phyloP scores from a whole-genome alignment of 2,113 vertebrate genomes.

The Fulica atra region DNA sequence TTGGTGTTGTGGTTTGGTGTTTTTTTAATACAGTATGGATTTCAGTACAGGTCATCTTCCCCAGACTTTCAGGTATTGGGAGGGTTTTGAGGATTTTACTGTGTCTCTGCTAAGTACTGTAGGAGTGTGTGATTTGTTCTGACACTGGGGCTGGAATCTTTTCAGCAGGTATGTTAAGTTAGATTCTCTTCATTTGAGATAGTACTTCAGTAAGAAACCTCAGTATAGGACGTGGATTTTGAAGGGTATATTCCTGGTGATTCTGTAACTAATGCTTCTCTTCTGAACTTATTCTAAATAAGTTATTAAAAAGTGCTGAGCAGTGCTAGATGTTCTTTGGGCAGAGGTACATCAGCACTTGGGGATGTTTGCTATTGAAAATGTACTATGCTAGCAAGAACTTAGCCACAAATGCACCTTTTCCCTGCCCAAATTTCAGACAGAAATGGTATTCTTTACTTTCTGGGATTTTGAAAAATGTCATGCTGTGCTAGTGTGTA shows the following conservation, averaged over 20 bases:
- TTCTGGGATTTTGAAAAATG: constrained; percentile 8
- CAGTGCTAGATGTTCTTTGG: neutral
- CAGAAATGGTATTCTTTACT: neutral
- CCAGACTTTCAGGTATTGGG: neutral
- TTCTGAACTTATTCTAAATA: neutral
- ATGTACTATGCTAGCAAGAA: neutral
- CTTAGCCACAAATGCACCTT: neutral
- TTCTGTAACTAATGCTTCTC: neutral
- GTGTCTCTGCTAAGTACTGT: neutral
- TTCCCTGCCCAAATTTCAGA: neutral
- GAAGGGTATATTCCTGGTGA: neutral
- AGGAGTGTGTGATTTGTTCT: neutral
- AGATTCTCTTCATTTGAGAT: neutral
- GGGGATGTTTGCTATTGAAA: constrained; percentile 18
- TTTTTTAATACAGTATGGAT: neutral
- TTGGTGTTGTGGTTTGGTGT: too few species aligned
- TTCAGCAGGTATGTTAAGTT: neutral
- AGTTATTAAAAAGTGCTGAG: neutral
- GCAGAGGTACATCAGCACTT: neutral
- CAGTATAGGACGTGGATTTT: neutral
- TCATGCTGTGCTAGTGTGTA: constrained; percentile 15
- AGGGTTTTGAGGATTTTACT: neutral
- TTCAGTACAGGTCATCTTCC: neutral
- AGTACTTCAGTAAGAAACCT: neutral
- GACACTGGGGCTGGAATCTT: neutral